Evolutionary conservation across 1,140 invertebrate species (phyloP), one percentile per base, ranked within the genome.

Genomic region (Ceratina japonica): DNA sequence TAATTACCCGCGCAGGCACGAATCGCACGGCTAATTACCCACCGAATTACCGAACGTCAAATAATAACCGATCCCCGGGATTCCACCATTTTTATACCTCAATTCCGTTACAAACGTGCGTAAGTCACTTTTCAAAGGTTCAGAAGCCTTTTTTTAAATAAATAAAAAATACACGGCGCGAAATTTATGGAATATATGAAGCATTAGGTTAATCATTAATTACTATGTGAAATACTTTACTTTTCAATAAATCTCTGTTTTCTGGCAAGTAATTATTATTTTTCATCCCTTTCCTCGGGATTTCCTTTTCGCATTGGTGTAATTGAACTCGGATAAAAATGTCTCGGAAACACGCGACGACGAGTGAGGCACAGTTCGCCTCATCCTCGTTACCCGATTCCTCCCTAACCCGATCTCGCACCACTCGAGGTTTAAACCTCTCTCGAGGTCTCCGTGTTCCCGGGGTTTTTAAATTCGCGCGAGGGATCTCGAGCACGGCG

Each of bases 21-120:
- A 76, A 52, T 70, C 75, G 75, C 15, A 69, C 75, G 56, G 66
- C n/a, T 77, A 77, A 77, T 77, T 70, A 77, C 24, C 56, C 75
- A 62, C 24, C 18, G 75, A 62, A 77, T 70, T 31, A 49, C 8
- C 24, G 65, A 62, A 52, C 75, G 31, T 18, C 54, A n/a, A 69
- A n/a, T 69, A 59, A 59, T n/a, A 37, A 59, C 10, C 22, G 37
- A 44, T 44, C 10, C 37, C 5, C 37, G 10, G 37, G 37, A 44
- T 44, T 44, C 37, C 1, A 44, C 5, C 37, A 44, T 8, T 44
- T 44, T 44, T 44, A 7, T 44, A 7, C 37, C 37, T 44, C 37
- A 10, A 44, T 44, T 44, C 5, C 37, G 37, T 44, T 44, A 44
- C 37, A 37, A 37, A 37, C 7, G 2, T 37, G 7, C 37, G 7